Evolutionary conservation across 2,888 invertebrate species (phyloP).

Genomic region (Gisinianus flammeolus): DNA sequence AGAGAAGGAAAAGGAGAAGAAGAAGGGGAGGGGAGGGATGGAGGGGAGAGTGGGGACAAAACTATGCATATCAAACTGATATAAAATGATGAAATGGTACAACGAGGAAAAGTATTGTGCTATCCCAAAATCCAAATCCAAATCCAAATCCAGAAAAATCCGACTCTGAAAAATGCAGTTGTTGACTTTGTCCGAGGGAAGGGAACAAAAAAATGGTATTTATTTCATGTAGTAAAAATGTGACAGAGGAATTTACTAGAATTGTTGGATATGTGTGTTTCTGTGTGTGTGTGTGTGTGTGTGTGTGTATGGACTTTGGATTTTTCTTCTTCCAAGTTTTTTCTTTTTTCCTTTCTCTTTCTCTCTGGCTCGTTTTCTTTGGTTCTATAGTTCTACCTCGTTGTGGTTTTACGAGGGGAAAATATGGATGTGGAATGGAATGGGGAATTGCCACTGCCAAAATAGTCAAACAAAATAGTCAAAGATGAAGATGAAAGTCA

Average conservation of each 20-base stretch:
- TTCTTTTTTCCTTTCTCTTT: not conserved
- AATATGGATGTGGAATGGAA: not conserved
- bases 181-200: constrained; percentile 9
- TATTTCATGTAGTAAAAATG: constrained; percentile 22
- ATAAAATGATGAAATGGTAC: constrained; percentile 1
- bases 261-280: too few species aligned
- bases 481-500: constrained; percentile 1
- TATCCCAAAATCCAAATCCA: not conserved
- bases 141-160: not conserved
- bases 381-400: too few species aligned
- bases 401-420: not conserved
- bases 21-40: not conserved
- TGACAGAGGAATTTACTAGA: not conserved
- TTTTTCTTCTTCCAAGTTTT: not conserved
- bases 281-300: not conserved
- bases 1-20: not conserved
- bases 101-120: constrained; percentile 18
- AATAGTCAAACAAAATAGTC: not conserved
- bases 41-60: not conserved
- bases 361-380: not conserved
- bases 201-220: constrained; percentile 15
- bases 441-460: not conserved
- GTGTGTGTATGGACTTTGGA: not conserved
- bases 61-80: not conserved
- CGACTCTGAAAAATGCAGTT: not conserved